phyloP scores from a whole-genome alignment of 2,797 vertebrate genomes.

The Cryptoblepharus egeriae region DNA sequence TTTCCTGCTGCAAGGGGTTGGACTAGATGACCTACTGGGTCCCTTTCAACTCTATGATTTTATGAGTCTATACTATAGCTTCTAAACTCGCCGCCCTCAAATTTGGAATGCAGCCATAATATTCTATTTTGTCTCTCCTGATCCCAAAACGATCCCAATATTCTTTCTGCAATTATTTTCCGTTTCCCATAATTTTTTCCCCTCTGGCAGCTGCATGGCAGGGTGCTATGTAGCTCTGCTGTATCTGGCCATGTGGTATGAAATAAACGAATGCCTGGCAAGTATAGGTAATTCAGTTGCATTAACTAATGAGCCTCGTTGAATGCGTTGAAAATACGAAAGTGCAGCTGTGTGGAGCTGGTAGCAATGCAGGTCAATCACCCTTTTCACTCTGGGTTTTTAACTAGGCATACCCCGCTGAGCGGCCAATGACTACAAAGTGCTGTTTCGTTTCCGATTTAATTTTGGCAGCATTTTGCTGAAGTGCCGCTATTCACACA shows the following conservation, averaged over 20 bases:
- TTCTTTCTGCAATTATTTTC: constrained; percentile 14
- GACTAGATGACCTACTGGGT: too few species aligned
- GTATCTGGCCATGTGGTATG: constrained; percentile 64
- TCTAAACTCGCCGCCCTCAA: background rate
- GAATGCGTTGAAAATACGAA: constrained; percentile 69
- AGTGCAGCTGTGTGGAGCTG: constrained; percentile 74
- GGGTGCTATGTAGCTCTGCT: background rate
- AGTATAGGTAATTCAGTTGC: constrained; percentile 70
- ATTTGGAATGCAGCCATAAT: background rate
- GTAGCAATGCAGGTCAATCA: constrained; percentile 77
- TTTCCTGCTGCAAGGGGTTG: too few species aligned
- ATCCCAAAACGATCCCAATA: background rate
- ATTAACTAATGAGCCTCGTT: constrained; percentile 77
- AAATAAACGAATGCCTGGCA: constrained; percentile 63
- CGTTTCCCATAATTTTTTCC: background rate
- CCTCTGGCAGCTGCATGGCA: constrained; percentile 36
- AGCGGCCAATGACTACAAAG: constrained; percentile 77
- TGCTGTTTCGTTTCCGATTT: constrained; percentile 76
- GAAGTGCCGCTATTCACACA: constrained; percentile 72
- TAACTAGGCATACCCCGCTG: constrained; percentile 76
- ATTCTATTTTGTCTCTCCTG: background rate
- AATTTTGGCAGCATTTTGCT: constrained; percentile 76
- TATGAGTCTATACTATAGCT: too few species aligned
- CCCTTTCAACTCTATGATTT: too few species aligned
- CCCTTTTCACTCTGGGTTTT: constrained; percentile 76